Evolutionary conservation across 2,797 vertebrate species (phyloP).

Genomic region (Anguilla pacifica): DNA sequence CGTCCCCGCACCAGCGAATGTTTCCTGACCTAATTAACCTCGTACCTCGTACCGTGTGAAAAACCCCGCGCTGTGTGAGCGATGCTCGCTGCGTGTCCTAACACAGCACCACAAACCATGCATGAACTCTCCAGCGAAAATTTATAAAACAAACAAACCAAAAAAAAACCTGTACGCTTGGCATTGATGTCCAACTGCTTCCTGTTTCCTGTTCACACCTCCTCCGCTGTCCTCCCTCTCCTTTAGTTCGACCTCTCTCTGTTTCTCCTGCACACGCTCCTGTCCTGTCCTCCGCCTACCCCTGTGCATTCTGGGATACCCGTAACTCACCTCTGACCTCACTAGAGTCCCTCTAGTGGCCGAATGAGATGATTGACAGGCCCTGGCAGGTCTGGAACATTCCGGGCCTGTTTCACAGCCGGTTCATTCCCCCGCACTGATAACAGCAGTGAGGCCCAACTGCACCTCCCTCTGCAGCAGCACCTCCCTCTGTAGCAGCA

Average conservation of each 20-base stretch:
- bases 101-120: slow-evolving; percentile 64
- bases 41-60: slow-evolving; percentile 37
- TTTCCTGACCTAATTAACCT: slow-evolving; percentile 50
- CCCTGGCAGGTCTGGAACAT: background rate
- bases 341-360: background rate
- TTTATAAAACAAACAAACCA: background rate
- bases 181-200: slow-evolving; percentile 87
- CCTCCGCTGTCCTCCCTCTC: slow-evolving; percentile 43
- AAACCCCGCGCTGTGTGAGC: background rate
- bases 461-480: too few relatives aligned
- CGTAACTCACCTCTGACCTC: background rate
- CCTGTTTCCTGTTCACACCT: slow-evolving; percentile 50
- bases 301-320: background rate
- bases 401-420: background rate
- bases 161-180: slow-evolving; percentile 79
- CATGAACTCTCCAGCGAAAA: slow-evolving; percentile 75
- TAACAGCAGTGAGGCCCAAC: background rate
- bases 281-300: background rate
- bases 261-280: slow-evolving; percentile 19
- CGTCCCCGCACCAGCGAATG: slow-evolving; percentile 27
- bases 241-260: background rate
- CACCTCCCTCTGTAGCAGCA: too few relatives aligned
- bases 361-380: background rate
- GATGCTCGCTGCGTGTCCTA: slow-evolving; percentile 59
- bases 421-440: background rate